A percentile compares a stretch with the other conserved stretches of the same genome.
These are phyloP conservation scores for Diplosoma virens DNA, from an alignment of 23 tunicate species.

Conservation along the genomic window DNA sequence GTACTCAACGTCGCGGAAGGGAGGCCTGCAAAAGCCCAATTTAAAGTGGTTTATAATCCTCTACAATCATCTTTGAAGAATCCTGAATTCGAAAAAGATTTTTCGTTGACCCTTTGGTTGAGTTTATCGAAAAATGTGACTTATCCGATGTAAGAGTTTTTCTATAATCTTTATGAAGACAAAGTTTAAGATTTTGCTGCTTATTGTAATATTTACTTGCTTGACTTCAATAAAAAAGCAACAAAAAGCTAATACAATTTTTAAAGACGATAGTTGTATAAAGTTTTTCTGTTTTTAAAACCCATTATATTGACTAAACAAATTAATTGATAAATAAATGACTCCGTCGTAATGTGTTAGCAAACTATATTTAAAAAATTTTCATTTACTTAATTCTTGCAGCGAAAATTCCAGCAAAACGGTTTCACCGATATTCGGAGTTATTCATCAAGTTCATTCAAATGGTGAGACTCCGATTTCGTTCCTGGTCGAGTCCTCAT, in stretches of 20 bases:
- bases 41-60: background rate
- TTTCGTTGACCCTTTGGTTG: background rate
- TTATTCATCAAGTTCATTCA: background rate
- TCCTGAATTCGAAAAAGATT: slow-evolving; percentile 4
- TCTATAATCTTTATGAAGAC: background rate
- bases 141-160: slow-evolving; percentile 7
- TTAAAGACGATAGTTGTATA: too few species aligned
- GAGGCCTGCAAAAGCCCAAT: background rate
- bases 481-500: background rate
- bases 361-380: too few species aligned
- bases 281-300: too few species aligned
- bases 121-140: background rate
- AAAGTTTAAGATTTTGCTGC: background rate
- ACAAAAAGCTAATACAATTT: too few species aligned
- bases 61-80: background rate
- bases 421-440: background rate
- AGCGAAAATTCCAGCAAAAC: background rate
- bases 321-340: too few species aligned
- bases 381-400: too few species aligned
- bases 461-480: background rate
- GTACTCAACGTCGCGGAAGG: background rate
- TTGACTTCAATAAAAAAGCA: too few species aligned
- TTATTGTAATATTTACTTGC: too few species aligned
- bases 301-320: too few species aligned
- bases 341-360: too few species aligned